phyloP scores from a whole-genome alignment of 2,888 invertebrate species.

The Papilio gigon region DNA sequence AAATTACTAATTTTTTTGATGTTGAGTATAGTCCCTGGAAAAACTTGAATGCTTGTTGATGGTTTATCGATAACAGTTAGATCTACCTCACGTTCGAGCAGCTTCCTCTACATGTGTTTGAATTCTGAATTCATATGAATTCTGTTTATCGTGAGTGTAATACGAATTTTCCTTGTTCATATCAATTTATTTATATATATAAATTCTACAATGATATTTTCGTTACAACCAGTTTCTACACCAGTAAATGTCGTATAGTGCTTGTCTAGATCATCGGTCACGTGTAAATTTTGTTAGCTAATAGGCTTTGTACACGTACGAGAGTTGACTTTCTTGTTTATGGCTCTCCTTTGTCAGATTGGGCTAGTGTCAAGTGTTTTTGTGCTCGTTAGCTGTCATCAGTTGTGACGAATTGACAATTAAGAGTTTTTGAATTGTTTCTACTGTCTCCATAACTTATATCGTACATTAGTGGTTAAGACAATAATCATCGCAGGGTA shows the following conservation, averaged over 20 bases:
- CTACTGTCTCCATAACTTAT: conserved; percentile 58
- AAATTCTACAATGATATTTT: neutral
- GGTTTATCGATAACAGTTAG: conserved; percentile 27
- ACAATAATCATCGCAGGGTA: conserved; percentile 65
- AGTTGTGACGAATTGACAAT: conserved; percentile 22
- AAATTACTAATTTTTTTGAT: neutral
- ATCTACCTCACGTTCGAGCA: conserved; percentile 36
- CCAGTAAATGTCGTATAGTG: no score
- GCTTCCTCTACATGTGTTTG: conserved; percentile 37
- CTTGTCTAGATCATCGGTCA: no score
- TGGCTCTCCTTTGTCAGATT: no score
- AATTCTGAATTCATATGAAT: conserved; percentile 28
- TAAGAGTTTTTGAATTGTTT: conserved; percentile 48
- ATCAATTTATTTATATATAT: neutral
- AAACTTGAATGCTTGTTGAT: conserved; percentile 24
- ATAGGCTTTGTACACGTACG: no score
- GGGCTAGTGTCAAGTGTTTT: no score
- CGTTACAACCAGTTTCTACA: neutral
- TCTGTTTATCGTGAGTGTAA: conserved; percentile 25
- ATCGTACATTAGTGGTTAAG: conserved; percentile 64
- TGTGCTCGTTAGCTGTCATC: no score
- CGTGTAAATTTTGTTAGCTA: no score
- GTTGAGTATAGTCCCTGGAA: conserved; percentile 20
- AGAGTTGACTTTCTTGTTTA: no score
- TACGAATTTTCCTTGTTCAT: conserved; percentile 21